Evolutionary conservation across 2,888 invertebrate species (phyloP), one percentile per base, ranked within the genome.

Genomic region (Xestobium rufovillosum): DNA sequence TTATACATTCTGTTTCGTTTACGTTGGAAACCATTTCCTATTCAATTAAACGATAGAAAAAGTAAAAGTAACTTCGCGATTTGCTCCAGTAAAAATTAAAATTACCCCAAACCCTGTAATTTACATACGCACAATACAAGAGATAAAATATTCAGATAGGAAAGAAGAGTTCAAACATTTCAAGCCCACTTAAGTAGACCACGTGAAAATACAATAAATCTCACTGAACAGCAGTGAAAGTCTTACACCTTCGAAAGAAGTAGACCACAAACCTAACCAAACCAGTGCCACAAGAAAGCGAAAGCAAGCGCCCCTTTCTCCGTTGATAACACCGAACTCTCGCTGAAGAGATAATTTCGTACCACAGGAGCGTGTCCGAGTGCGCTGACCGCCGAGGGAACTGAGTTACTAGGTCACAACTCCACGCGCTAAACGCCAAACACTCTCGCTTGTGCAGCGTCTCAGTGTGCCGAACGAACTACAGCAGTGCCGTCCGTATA

Each of bases 321-420:
- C 34, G n/a, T 10, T n/a, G 13, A 33, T 4, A 4, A 9, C 4
- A 8, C 6, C 14, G n/a, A 10, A n/a, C n/a, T n/a, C n/a, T n/a
- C n/a, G n/a, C n/a, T n/a, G n/a, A n/a, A n/a, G n/a, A n/a, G n/a
- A n/a, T n/a, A n/a, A n/a, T n/a, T n/a, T n/a, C n/a, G n/a, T n/a
- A n/a, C n/a, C n/a, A n/a, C n/a, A n/a, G n/a, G 34, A 32, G 34
- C 34, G 38, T 39, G 29, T 38, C 33, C 28, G 60, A 60, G 65
- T 61, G 59, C 65, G 60, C 55, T 60, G 63, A 65, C 63, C 65
- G 57, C 55, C 54, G 55, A 51, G 55, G 56, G 61, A 66, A 65
- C 56, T 62, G 59, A 66, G 66, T 64, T 64, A 66, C 64, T 66
- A 60, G 66, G 66, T 66, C 66, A 66, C 55, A 36, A 35, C 35